Evolutionary conservation across 2,888 invertebrate genomes (phyloP), one percentile per base, ranked within the genome.

Genomic region (Ethmia dodecea): DNA sequence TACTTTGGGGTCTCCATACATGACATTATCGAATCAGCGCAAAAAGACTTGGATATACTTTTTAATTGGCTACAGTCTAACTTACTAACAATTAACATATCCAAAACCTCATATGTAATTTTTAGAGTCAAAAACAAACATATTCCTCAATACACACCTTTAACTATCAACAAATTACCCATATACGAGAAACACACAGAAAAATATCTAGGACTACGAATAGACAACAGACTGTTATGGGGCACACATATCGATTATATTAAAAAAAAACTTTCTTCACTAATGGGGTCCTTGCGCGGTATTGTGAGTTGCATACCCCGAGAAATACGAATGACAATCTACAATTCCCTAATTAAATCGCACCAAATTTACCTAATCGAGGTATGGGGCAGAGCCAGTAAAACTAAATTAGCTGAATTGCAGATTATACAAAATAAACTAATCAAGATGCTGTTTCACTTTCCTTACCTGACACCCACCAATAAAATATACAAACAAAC

Each of bases 121-220:
- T 38, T 42, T 31, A 14, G 3, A 28, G 28, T 33, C 8, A 39
- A 39, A 34, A 38, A 42, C 18, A 42, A 38, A 37, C 2, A 10
- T 13, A 20, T 35, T 18, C 13, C 6, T 9, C 3, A 16, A 30
- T 20, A 10, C 16, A 6, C 5, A 15, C 16, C 5, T 4, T n/a
- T 15, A 15, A 28, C 28, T 5, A 28, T 28, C 3, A 28, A 28
- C n/a, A 15, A 12, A 3, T 3, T 12, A 13, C 12, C 13, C 3
- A 8, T 27, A 5, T 8, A 18, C 4, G 6, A 24, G 14, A n/a
- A n/a, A n/a, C 5, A 18, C 3, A 11, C 2, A 11, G 27, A 27
- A 13, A 27, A 27, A 27, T 27, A 27, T 13, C 27, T 27, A 5
- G 27, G 27, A 2, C 12, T 27, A 9, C 3, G n/a, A 8, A 8